Conservation (phyloP, 2,888 invertebrate genomes). For the Lamellibrachia satsuma region DNA sequence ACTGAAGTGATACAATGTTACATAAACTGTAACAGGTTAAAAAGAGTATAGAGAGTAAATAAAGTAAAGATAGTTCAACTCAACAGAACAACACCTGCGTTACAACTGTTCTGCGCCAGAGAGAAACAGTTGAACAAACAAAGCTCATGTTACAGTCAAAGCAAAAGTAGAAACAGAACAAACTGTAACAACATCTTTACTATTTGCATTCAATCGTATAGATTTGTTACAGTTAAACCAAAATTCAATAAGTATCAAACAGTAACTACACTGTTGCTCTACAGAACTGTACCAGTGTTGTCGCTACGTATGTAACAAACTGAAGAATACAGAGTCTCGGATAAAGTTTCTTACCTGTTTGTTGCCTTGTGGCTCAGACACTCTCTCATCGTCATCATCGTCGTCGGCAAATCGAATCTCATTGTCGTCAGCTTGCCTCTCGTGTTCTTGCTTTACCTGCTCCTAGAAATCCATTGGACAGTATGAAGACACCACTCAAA, state of each 20-base stretch:
- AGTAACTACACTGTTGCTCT: neutral
- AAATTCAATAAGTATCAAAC: neutral
- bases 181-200: neutral
- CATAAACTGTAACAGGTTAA: neutral
- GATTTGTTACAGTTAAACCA: no score
- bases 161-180: neutral
- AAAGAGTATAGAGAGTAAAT: neutral
- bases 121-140: neutral
- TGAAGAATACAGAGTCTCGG: neutral
- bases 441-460: neutral
- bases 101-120: neutral
- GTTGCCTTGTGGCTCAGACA: neutral
- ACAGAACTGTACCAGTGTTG: neutral
- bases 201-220: neutral
- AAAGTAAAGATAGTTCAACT: neutral
- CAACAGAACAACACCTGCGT: neutral
- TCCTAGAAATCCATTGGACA: neutral
- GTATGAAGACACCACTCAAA: neutral
- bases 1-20: neutral
- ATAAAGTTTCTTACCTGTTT: neutral
- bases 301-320: neutral
- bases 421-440: neutral
- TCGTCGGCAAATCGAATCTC: neutral
- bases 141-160: neutral
- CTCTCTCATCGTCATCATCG: neutral